phyloP scores from a whole-genome alignment of 2,113 vertebrate genomes.

The Petrocephalus microphthalmus region DNA sequence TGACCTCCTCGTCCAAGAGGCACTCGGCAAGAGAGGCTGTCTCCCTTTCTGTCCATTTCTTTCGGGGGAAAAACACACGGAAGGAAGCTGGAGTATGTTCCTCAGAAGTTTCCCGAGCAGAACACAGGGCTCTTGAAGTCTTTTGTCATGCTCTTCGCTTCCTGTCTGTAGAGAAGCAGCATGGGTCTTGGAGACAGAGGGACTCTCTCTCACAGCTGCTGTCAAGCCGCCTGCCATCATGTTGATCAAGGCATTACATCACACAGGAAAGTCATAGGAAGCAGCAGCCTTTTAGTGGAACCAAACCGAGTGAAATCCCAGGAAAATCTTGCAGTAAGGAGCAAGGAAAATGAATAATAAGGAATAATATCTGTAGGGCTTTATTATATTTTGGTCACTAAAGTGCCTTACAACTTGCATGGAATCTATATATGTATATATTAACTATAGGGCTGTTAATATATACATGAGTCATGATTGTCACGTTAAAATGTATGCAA shows the following conservation, averaged over 20 bases:
- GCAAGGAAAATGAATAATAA: not conserved
- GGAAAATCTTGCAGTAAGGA: not conserved
- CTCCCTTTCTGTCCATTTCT: not conserved
- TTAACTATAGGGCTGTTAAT: not conserved
- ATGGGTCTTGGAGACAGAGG: not conserved
- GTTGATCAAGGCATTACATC: not conserved
- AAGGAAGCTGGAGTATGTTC: not conserved
- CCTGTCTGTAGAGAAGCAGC: conserved; percentile 5
- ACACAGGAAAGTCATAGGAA: not conserved
- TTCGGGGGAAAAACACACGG: not conserved
- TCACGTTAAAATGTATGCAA: not conserved
- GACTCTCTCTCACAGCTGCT: not conserved
- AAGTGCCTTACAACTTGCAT: not conserved
- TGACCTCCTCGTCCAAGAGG: not conserved
- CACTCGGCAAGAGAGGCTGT: not conserved
- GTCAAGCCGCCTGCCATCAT: not conserved
- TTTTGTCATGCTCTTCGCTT: not conserved
- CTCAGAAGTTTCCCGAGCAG: not conserved
- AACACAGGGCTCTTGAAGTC: conserved; percentile 1
- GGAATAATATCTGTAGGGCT: not conserved
- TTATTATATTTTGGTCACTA: not conserved
- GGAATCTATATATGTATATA: not conserved
- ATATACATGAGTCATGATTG: too few relatives aligned
- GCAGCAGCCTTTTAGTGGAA: not conserved
- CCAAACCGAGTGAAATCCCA: not conserved